Evolutionary conservation across 2,888 invertebrate species (phyloP), one percentile per base, ranked within the genome.

Genomic region (Ophion ventricosus): DNA sequence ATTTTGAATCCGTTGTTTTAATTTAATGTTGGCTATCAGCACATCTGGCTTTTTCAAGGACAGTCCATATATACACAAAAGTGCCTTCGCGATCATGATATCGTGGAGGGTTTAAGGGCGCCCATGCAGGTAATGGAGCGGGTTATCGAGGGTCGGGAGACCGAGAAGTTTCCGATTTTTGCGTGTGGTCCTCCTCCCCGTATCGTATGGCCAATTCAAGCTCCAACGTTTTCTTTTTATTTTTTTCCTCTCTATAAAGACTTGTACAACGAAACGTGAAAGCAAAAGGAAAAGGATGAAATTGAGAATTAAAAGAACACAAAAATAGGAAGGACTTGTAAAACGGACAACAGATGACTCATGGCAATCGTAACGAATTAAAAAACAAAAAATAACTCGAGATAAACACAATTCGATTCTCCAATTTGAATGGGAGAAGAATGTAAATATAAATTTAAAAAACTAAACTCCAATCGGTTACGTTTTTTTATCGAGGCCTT

Each of bases 101-200:
- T 75, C 67, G 69, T 49, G 43, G 56, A 61, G 75, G 70, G 74
- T 67, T 67, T 26, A 76, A 25, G 66, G 70, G 73, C 61, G 72
- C 63, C 25, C 29, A 35, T 72, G 57, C 43, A 61, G 61, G 57
- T 77, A 77, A 82, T 66, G 59, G 40, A 64, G 64, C 64, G 66
- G 72, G 57, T 82, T 66, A 77, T 76, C 70, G 76, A 61, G 59
- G 17, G 63, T 64, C 40, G 35, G 20, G 57, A 25, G 54, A 61
- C 49, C 35, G 63, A 49, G 25, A 61, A 11, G 54, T 78, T 70
- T 78, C 59, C 61, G 25, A 40, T 56, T 76, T 64, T n/a, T 56
- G 49, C 77, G 77, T 77, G 73, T 77, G 82, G 72, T 82, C 82
- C 64, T 2, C 43, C 17, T 25, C n/a, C 14, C 25, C 57, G 57